Percentiles rank a stretch among this genome's conserved stretches.
Conservation (phyloP, 2,113 vertebrate genomes). For the Triplophysa rosa region DNA sequence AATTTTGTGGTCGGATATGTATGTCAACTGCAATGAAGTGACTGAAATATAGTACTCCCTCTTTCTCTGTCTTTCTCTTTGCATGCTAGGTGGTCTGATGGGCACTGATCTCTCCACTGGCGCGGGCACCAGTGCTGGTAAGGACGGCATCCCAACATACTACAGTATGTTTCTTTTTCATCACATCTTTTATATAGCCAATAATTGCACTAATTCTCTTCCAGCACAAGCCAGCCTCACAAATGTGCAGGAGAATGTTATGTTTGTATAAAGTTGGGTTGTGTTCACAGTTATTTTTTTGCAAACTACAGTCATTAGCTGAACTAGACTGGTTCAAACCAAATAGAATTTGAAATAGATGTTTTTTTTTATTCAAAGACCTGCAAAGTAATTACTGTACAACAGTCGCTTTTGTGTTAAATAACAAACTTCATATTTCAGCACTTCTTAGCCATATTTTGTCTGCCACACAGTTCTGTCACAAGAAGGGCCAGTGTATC, state of each 20-base stretch:
- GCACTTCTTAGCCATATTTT: conserved; percentile 8
- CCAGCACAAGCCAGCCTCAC: conserved; percentile 24
- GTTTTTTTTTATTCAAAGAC: not conserved
- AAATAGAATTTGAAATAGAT: not conserved
- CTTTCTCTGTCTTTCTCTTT: conserved; percentile 43
- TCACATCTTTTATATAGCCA: conserved; percentile 30
- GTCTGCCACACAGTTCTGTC: not conserved
- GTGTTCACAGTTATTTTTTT: conserved; percentile 29
- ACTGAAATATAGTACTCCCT: conserved; percentile 36
- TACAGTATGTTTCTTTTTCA: conserved; percentile 57
- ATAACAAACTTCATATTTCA: conserved; percentile 17
- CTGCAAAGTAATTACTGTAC: conserved; percentile 20
- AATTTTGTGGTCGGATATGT: conserved; percentile 33
- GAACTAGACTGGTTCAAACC: conserved; percentile 9
- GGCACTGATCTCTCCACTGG: conserved; percentile 97
- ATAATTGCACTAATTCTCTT: conserved; percentile 38
- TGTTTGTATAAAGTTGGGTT: conserved; percentile 23
- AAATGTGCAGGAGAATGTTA: conserved; percentile 11
- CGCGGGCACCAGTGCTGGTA: conserved; percentile 99
- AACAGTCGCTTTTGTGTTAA: conserved; percentile 8
- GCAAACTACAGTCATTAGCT: conserved; percentile 33
- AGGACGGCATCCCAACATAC: conserved; percentile 70
- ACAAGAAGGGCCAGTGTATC: too few species aligned
- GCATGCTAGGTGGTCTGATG: conserved; percentile 93
- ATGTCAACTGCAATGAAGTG: conserved; percentile 31